phyloP scores from a whole-genome alignment of 2,113 vertebrate species.

The Pelobates fuscus region DNA sequence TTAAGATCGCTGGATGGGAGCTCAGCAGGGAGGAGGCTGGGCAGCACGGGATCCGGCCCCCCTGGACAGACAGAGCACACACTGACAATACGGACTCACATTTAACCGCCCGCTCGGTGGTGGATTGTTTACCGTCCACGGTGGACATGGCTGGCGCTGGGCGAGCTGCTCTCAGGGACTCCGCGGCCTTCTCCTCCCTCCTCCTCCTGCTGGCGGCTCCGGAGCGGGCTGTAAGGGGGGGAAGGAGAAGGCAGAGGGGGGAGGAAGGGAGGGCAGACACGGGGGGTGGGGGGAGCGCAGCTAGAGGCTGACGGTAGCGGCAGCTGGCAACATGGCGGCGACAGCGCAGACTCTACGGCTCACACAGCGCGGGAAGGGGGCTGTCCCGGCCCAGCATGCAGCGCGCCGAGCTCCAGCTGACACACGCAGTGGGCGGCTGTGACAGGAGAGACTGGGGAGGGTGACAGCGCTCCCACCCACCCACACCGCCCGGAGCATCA shows the following conservation, averaged over 20 bases:
- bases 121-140: slow-evolving; percentile 51
- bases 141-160: slow-evolving; percentile 44
- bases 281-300: slow-evolving; percentile 26
- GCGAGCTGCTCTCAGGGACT: slow-evolving; percentile 3
- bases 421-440: slow-evolving; percentile 9
- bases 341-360: slow-evolving; percentile 45
- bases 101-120: slow-evolving; percentile 53
- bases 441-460: background rate
- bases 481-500: background rate
- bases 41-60: slow-evolving; percentile 8
- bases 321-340: slow-evolving; percentile 45
- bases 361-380: slow-evolving; percentile 46
- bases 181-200: slow-evolving; percentile 4
- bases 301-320: slow-evolving; percentile 35
- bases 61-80: background rate
- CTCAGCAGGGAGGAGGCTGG: slow-evolving; percentile 7
- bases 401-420: slow-evolving; percentile 7
- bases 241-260: background rate
- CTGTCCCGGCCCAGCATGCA: slow-evolving; percentile 45
- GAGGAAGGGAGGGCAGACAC: slow-evolving; percentile 6
- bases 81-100: slow-evolving; percentile 47
- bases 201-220: slow-evolving; percentile 34
- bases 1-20: slow-evolving; percentile 20
- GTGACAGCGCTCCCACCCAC: background rate
- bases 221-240: background rate